Percentiles rank a stretch among this genome's conserved stretches.
These are phyloP conservation scores for Oenanthe melanoleuca DNA, from an alignment of 2,113 vertebrate genomes.

Conservation along the genomic window DNA sequence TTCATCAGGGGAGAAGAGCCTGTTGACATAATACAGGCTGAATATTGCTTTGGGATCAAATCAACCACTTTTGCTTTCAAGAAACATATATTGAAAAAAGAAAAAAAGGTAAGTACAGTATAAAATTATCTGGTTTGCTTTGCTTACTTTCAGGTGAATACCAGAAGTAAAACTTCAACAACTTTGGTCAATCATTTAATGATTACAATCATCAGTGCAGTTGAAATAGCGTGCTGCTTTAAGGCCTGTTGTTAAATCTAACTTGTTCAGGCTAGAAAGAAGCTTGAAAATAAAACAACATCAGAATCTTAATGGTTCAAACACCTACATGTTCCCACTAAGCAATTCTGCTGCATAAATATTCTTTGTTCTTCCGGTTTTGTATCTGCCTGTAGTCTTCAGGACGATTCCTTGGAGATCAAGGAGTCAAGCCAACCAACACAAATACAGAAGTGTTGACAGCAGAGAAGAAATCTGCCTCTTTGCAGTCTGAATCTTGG, in stretches of 20 bases:
- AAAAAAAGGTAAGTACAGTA: no score
- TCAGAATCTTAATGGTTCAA: constrained; percentile 4
- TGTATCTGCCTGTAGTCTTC: constrained; percentile 1
- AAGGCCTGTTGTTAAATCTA: neutral
- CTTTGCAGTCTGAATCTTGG: neutral
- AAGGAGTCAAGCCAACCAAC: constrained; percentile 18
- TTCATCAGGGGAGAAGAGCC: neutral
- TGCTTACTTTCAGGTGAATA: neutral
- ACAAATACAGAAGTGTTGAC: constrained; percentile 31
- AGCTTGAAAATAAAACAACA: neutral
- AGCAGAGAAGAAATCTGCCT: neutral
- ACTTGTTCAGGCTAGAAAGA: neutral
- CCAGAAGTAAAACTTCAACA: neutral
- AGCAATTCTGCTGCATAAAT: constrained; percentile 12
- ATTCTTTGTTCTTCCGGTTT: constrained; percentile 31
- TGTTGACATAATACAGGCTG: neutral
- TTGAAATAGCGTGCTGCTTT: neutral
- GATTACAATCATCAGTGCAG: neutral
- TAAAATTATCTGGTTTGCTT: neutral
- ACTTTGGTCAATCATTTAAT: neutral
- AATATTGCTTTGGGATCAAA: neutral
- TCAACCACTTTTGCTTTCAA: neutral
- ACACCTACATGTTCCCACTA: constrained; percentile 13
- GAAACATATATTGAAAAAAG: neutral
- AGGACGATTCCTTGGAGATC: neutral